Conservation (phyloP, 2,113 vertebrate genomes). For the Tursiops truncatus region DNA sequence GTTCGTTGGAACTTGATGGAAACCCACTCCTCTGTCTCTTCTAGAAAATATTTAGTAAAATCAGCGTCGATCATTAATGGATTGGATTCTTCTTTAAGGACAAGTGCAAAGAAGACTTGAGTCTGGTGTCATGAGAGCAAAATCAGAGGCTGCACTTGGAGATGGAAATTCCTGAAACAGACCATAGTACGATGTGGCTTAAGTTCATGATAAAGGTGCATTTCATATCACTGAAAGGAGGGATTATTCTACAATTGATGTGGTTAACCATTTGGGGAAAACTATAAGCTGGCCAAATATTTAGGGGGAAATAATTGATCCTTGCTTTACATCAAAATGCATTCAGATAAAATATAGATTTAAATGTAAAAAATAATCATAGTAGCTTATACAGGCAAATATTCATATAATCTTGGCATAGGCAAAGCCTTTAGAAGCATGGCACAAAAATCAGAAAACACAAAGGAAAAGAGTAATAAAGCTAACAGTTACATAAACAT, state of each 20-base stretch:
- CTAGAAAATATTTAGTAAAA: background rate
- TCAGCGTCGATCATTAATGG: background rate
- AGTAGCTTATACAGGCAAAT: background rate
- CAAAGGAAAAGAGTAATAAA: constrained; percentile 2
- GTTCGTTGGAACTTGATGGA: background rate
- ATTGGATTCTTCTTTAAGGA: background rate
- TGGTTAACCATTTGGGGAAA: background rate
- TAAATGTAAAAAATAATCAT: background rate
- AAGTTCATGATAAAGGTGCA: background rate
- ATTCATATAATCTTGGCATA: background rate
- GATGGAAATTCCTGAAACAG: background rate
- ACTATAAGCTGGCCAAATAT: background rate
- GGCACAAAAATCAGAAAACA: background rate
- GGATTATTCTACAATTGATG: background rate
- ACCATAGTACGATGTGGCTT: background rate
- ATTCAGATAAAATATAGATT: background rate
- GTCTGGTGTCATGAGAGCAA: background rate
- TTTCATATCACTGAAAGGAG: background rate
- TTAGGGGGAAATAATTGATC: background rate
- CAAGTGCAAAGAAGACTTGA: background rate
- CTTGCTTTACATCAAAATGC: background rate
- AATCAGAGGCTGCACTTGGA: background rate
- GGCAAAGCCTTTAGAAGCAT: background rate
- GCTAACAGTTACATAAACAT: background rate
- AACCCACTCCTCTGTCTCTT: background rate